These are phyloP conservation scores for Hafferia zeledoni DNA, from an alignment of 2,797 vertebrate species.

Conservation along the genomic window DNA sequence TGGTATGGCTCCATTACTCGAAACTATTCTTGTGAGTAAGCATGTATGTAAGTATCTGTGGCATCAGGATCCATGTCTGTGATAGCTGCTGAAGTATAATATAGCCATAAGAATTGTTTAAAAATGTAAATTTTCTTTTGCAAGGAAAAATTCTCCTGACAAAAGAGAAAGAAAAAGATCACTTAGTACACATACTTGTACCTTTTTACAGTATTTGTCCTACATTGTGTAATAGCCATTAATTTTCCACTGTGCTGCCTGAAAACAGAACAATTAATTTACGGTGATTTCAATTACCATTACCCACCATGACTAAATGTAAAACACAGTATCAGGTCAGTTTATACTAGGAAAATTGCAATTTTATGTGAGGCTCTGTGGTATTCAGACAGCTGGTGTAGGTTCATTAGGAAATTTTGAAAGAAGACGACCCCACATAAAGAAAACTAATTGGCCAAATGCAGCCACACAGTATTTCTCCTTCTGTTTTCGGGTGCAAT, in stretches of 20 bases:
- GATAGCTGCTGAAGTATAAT: not conserved
- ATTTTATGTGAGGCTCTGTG: conserved; percentile 33
- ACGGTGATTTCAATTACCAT: conserved; percentile 27
- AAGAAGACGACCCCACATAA: not conserved
- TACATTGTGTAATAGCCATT: not conserved
- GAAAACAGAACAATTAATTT: conserved; percentile 46
- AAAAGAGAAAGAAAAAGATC: not conserved
- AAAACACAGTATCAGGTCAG: conserved; percentile 7
- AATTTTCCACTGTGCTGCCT: conserved; percentile 1
- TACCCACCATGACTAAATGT: conserved; percentile 20
- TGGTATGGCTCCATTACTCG: not conserved
- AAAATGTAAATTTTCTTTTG: not conserved
- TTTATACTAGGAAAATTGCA: not conserved
- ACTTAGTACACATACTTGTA: not conserved
- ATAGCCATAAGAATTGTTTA: not conserved
- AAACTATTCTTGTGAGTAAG: not conserved
- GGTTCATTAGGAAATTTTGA: conserved; percentile 47
- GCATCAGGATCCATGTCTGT: not conserved
- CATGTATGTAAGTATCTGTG: not conserved
- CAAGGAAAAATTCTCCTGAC: not conserved
- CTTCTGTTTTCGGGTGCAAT: not conserved
- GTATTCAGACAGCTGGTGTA: conserved; percentile 8
- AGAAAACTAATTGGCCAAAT: not conserved
- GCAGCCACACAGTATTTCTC: not conserved
- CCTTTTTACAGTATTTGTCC: not conserved